Evolutionary conservation across 2,113 vertebrate genomes (phyloP).

Genomic region (Hippocampus mohnikei): DNA sequence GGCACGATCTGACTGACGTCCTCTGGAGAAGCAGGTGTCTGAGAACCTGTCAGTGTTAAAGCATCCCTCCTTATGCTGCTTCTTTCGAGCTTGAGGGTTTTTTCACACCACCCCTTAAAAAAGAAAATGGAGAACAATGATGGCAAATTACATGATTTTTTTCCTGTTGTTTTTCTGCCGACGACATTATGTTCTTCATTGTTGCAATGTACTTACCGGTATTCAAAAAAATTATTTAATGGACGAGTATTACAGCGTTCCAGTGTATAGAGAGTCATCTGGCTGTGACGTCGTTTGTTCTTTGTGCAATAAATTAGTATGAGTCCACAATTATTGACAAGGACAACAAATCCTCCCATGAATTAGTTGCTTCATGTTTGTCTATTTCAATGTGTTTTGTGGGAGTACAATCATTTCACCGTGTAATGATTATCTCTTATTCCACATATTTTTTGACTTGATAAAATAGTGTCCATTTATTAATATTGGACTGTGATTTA

Average conservation of each 20-base stretch:
- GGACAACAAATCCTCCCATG: background rate
- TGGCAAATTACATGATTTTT: background rate
- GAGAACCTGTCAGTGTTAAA: slow-evolving; percentile 32
- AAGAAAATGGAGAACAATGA: too few relatives aligned
- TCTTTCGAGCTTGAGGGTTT: background rate
- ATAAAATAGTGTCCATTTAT: slow-evolving; percentile 37
- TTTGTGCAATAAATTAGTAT: background rate
- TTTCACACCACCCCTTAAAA: background rate
- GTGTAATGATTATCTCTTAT: slow-evolving; percentile 18
- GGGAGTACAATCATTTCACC: slow-evolving; percentile 9
- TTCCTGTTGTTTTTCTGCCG: background rate
- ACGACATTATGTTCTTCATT: background rate
- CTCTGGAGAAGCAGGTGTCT: slow-evolving; percentile 39
- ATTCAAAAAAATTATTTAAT: background rate
- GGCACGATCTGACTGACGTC: slow-evolving; percentile 52
- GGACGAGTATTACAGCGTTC: background rate
- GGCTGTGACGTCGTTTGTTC: background rate
- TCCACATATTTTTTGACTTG: slow-evolving; percentile 16
- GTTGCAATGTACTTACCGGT: background rate
- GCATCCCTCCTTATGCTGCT: slow-evolving; percentile 17
- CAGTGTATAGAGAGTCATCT: background rate
- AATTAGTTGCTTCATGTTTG: background rate
- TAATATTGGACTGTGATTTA: slow-evolving; percentile 9
- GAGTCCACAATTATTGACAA: background rate
- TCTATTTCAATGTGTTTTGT: slow-evolving; percentile 14